Percentiles rank a stretch among this genome's conserved stretches.
phyloP scores from a whole-genome alignment of 2,888 invertebrate species.

The Zele albiditarsus region DNA sequence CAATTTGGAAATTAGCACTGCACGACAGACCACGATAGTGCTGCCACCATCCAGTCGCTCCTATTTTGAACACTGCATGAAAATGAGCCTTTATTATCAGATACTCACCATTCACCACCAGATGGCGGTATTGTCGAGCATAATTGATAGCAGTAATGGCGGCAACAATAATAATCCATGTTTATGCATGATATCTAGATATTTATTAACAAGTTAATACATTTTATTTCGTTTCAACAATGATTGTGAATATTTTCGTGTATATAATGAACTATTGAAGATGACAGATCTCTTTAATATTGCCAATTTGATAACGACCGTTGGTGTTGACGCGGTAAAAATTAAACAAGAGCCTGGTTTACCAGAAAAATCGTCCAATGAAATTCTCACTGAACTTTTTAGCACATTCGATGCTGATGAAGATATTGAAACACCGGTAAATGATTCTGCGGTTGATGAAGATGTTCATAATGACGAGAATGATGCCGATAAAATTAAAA shows the following conservation, averaged over 20 bases:
- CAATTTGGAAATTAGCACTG: too few relatives aligned
- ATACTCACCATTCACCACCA: not conserved
- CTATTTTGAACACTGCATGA: too few relatives aligned
- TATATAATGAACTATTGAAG: not conserved
- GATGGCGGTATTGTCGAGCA: not conserved
- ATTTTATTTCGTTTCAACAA: not conserved
- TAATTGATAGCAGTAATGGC: not conserved
- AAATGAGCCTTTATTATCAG: not conserved
- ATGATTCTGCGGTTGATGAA: constrained; percentile 45
- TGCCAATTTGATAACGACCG: constrained; percentile 69
- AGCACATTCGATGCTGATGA: constrained; percentile 78
- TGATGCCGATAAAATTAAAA: constrained; percentile 61
- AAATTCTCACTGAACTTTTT: constrained; percentile 88
- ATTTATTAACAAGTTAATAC: not conserved
- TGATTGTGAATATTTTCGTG: not conserved
- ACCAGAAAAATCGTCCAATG: constrained; percentile 80
- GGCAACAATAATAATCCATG: constrained; percentile 11
- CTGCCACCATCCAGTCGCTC: too few relatives aligned
- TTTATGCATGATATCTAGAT: not conserved
- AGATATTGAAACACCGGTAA: constrained; percentile 61
- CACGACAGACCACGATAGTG: too few relatives aligned
- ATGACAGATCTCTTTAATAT: constrained; percentile 70
- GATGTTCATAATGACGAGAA: constrained; percentile 62
- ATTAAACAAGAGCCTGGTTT: constrained; percentile 69
- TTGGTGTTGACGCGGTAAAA: constrained; percentile 69